Base-by-base conservation (phyloP, 2,888 invertebrate species). In the Cynaeus angustus region DNA sequence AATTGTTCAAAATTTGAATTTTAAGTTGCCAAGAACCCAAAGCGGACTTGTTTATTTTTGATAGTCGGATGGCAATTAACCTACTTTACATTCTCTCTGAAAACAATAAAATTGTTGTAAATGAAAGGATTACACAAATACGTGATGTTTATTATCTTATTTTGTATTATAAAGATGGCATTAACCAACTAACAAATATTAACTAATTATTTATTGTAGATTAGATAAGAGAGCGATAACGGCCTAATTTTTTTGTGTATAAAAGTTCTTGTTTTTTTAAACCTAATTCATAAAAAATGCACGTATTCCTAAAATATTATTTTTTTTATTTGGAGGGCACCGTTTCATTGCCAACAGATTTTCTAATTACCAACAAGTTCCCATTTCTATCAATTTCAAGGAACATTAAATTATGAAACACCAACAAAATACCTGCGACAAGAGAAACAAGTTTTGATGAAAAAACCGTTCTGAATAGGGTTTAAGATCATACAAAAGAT, bases 361-460 rank as follows among this genome's bases (percentile, higher is more conserved):
- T 61, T 21, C 37, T 48, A 61, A 61, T 62, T 52, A 38, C 10
- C 33, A 50, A 52, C 41, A 37, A 62, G 7, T 62, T 21, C 46
- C 10, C 21, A 64, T 55, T 28, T 33, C 38, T 38, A 38, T 61
- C 61, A 52, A 68, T 68, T 68, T 68, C 68, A 62, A 62, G 68
- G 50, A 12, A 53, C 68, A 68, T 62, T 68, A 68, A 68, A 52
- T 62, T 53, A 58, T 59, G 37, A 66, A 61, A 68, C 53, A 55
- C 33, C 55, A 68, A 61, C 62, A 69, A 68, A 21, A 73, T 72
- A 71, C 70, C 71, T 74, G 71, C 58, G 69, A 73, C 73, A 73
- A 71, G 53, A 66, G 66, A 73, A 75, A 72, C 67, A 68, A 70
- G 75, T 75, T 72, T 68, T 65, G 68, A 74, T 75, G 67, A 30